Evolutionary conservation across 2,888 invertebrate genomes (phyloP).

Genomic region (Gryllus longicercus): DNA sequence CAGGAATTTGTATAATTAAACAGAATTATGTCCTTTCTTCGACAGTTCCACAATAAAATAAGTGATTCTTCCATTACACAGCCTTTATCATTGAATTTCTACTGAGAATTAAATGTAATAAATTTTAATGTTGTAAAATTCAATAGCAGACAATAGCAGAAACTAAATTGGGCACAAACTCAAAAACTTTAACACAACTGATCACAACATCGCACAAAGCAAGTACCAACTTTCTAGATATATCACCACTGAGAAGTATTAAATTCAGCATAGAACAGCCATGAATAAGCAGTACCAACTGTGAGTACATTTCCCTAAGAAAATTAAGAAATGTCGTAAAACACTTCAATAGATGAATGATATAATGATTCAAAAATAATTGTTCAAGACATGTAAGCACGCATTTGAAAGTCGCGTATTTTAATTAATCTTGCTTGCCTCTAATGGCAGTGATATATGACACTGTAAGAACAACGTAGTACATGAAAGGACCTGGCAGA

Average conservation of each 20-base stretch:
- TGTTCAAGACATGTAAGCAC: too few relatives aligned
- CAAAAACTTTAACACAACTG: not conserved
- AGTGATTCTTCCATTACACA: not conserved
- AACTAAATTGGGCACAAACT: not conserved
- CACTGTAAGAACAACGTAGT: too few relatives aligned
- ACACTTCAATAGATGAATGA: too few relatives aligned
- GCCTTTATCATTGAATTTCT: not conserved
- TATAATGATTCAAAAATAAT: too few relatives aligned
- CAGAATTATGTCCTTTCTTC: constrained; percentile 5
- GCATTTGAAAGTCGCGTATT: too few relatives aligned
- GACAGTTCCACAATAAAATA: not conserved
- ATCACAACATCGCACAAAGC: not conserved
- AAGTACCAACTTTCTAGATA: constrained; percentile 6
- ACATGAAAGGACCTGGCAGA: too few relatives aligned
- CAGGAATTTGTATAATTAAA: constrained; percentile 24
- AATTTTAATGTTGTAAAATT: not conserved
- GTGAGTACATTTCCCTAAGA: not conserved
- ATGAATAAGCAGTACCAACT: not conserved
- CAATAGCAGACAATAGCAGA: not conserved
- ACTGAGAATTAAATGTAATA: not conserved
- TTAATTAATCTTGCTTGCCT: too few relatives aligned
- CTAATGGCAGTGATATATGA: too few relatives aligned
- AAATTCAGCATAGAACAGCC: not conserved
- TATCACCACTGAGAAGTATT: not conserved
- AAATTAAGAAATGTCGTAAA: too few relatives aligned